Evolutionary conservation across 2,113 vertebrate species (phyloP), one percentile per base, ranked within the genome.

Genomic region (Nothocercus nigrocapillus): DNA sequence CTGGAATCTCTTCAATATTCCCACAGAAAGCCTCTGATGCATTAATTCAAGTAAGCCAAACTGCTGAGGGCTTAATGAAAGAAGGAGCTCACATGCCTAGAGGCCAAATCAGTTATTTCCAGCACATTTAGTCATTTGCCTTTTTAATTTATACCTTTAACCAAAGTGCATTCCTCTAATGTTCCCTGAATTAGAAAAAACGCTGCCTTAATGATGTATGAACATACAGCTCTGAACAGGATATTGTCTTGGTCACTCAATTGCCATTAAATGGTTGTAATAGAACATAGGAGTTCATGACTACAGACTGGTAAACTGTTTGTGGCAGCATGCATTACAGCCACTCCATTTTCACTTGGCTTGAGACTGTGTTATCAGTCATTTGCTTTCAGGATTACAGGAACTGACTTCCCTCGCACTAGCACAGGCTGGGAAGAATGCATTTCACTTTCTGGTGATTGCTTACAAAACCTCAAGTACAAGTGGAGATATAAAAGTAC

Each of bases 61-160:
- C 27, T 75, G 24, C 11, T n/a, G 49, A 72, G 2, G 3, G 11
- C 18, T 38, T 51, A 38, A 45, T 5, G 6, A 92, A 80, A 78
- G 17, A 12, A 62, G 69, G 76, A 13, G 0, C 7, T 84, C 0
- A 0, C 30, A 22, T 10, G 8, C 4, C 34, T 34, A 79, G 24
- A 73, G 38, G 16, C 9, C 62, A 3, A 53, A 70, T 40, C 0
- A 8, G 53, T 78, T 36, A 49, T 70, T 68, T 40, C 28, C 53
- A 54, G 9, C 12, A 5, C 1, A 14, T n/a, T 7, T 68, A 27
- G 28, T 8, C 13, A 21, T 80, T 88, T 76, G 49, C 45, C 32
- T 70, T 34, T 69, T 47, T 51, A 56, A 49, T 21, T 27, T 22
- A 36, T 51, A 70, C 15, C n/a, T 44, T 44, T 53, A 53, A 79